These are phyloP conservation scores for Nomada fabriciana DNA, from an alignment of 2,888 invertebrate genomes.

Conservation along the genomic window DNA sequence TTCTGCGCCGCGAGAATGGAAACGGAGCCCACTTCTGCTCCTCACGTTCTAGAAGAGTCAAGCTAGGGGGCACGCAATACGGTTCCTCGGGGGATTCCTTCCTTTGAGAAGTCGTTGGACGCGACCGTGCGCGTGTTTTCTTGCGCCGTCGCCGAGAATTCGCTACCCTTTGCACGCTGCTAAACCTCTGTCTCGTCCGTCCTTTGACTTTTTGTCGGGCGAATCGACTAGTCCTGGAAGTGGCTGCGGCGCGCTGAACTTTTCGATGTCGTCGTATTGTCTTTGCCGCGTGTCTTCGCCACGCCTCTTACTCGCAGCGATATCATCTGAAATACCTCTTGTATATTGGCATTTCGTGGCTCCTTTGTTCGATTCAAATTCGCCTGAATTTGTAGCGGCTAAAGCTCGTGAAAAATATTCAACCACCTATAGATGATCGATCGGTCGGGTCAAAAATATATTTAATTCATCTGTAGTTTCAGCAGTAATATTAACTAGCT, in stretches of 20 bases:
- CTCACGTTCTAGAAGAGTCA: conserved; percentile 65
- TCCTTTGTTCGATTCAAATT: not conserved
- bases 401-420: no score
- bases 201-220: conserved; percentile 45
- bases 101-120: conserved; percentile 64
- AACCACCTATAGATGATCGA: no score
- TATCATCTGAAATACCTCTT: not conserved
- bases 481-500: no score
- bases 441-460: no score
- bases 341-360: not conserved
- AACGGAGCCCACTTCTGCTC: conserved; percentile 52
- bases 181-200: not conserved
- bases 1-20: conserved; percentile 39
- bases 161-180: not conserved
- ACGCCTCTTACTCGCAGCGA: conserved; percentile 20
- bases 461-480: no score
- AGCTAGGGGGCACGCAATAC: conserved; percentile 67
- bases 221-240: conserved; percentile 15
- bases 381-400: not conserved
- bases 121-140: conserved; percentile 62
- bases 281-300: conserved; percentile 34
- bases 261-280: conserved; percentile 49
- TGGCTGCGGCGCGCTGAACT: conserved; percentile 35
- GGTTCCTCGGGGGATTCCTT: conserved; percentile 68
- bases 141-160: conserved; percentile 51